Evolutionary conservation across 53 echinoderm and acorn worm genomes (phyloP).

Genomic region (Zoroaster sp.): DNA sequence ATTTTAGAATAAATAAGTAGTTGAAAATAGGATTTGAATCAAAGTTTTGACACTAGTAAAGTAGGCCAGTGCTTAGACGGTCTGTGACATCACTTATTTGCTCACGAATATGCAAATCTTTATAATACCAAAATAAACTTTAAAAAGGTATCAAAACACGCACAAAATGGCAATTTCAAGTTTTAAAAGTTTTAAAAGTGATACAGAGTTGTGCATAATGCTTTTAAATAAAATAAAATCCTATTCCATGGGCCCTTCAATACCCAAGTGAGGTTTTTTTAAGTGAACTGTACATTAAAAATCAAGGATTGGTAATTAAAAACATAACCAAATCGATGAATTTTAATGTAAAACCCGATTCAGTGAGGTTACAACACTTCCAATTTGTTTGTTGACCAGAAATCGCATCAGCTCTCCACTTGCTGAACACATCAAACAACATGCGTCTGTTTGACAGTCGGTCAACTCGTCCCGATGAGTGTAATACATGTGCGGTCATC

Average conservation of each 20-base stretch:
- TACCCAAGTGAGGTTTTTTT: background rate
- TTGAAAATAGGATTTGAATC: too few relatives aligned
- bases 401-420: constrained; percentile 43
- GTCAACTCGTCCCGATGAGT: constrained; percentile 17
- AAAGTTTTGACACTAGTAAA: too few relatives aligned
- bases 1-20: too few relatives aligned
- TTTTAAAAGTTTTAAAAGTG: too few relatives aligned
- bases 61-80: too few relatives aligned
- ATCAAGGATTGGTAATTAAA: background rate
- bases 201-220: background rate
- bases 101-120: too few relatives aligned
- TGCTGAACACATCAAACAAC: constrained; percentile 64
- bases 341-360: background rate
- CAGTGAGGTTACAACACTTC: background rate
- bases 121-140: too few relatives aligned
- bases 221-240: background rate
- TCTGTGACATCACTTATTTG: too few relatives aligned
- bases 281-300: background rate
- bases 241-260: background rate
- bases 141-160: too few relatives aligned
- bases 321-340: too few relatives aligned
- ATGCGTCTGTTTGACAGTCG: constrained; percentile 78
- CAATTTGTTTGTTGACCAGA: constrained; percentile 16
- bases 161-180: too few relatives aligned
- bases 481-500: constrained; percentile 84